These are phyloP conservation scores for Australoheros facetus DNA, from an alignment of 2,797 vertebrate genomes.

Conservation along the genomic window DNA sequence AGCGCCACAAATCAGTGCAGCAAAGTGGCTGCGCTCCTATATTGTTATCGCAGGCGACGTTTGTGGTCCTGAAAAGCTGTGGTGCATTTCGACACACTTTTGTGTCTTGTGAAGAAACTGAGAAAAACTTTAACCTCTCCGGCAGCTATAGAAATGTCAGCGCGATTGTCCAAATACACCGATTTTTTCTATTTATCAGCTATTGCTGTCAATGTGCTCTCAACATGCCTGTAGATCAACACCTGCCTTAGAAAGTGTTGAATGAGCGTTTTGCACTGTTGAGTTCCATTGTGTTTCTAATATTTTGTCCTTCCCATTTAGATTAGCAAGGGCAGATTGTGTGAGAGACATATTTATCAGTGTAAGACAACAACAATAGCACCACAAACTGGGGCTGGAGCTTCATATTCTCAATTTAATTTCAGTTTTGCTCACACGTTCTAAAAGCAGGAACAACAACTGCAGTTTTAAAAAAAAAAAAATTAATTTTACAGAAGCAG, in stretches of 20 bases:
- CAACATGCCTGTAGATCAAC: not conserved
- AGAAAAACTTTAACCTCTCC: not conserved
- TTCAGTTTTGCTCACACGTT: too few relatives aligned
- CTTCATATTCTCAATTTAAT: not conserved
- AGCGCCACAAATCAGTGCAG: conserved; percentile 37
- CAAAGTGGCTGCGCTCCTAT: not conserved
- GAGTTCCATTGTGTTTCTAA: not conserved
- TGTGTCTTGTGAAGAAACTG: not conserved
- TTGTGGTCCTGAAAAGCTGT: not conserved
- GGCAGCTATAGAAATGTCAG: too few relatives aligned
- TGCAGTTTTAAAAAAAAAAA: too few relatives aligned
- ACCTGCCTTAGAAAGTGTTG: not conserved
- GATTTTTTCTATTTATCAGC: not conserved
- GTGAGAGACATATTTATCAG: not conserved
- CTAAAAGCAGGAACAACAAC: not conserved
- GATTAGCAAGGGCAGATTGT: too few relatives aligned
- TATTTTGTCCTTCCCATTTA: not conserved
- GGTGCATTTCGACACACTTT: not conserved
- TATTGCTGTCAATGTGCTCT: not conserved
- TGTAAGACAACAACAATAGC: too few relatives aligned
- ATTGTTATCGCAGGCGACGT: not conserved
- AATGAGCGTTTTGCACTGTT: not conserved
- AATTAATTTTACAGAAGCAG: not conserved
- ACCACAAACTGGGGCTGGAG: not conserved
- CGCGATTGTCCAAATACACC: not conserved